Evolutionary conservation across 2,797 vertebrate species (phyloP), one percentile per base, ranked within the genome.

Genomic region (Mastacembelus armatus): DNA sequence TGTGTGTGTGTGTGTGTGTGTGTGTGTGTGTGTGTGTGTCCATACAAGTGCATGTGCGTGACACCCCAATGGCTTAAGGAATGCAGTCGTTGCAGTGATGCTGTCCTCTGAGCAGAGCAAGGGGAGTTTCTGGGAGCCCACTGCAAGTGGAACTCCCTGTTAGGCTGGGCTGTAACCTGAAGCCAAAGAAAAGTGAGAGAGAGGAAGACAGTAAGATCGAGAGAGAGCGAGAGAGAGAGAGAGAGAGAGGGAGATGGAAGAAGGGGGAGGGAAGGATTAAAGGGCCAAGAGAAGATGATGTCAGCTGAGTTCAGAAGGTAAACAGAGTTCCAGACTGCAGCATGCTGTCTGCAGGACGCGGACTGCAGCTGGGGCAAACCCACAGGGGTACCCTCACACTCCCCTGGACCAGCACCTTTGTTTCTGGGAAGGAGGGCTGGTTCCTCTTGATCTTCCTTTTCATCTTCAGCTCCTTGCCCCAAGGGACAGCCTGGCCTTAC

Each of bases 241-340:
- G 55, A 62, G 66, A 63, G 60, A 71, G 45, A 22, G 75, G 74
- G 62, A 84, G 59, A 74, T 74, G 66, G 80, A 80, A 66, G 66
- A 36, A 81, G 84, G 71, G 82, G 81, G 81, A 85, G 85, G 83
- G 77, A 85, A 86, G 71, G 80, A 83, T 74, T 80, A 74, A 75
- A 83, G 82, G 83, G 70, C 83, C 38, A 68, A 81, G 74, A 70
- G 86, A 87, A 85, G 85, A 91, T 94, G 93, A 94, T 95, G 93
- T 94, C 91, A 94, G 92, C 93, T 94, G 91, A 90, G 90, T 89
- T 94, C 93, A 94, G 90, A 94, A 94, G 91, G 93, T 94, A 94
- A 95, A 94, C 93, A 95, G 92, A 93, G 85, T 83, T 92, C 80
- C 80, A 92, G 88, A 85, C 85, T 85, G 88, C 92, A 94, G 92